These are phyloP conservation scores for Kryphioiulus occultus DNA, from an alignment of 2,888 invertebrate genomes.

Conservation along the genomic window DNA sequence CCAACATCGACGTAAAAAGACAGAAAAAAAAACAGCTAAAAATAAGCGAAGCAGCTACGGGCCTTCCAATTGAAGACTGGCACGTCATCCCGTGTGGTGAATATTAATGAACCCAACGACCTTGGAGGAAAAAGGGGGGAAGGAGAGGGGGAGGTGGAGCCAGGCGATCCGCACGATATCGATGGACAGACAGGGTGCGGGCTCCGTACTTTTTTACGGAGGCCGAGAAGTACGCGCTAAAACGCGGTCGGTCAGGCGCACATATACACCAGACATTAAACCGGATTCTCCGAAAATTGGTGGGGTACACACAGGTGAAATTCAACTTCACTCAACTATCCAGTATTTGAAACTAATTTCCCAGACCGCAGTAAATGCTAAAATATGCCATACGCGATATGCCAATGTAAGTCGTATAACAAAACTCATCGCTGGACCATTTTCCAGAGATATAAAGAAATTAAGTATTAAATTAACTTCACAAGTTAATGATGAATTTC, in stretches of 20 bases:
- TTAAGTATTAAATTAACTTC: too few relatives aligned
- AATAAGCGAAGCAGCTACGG: neutral
- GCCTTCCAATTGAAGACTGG: neutral
- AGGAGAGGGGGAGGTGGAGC: neutral
- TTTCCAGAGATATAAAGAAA: too few relatives aligned
- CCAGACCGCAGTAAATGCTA: too few relatives aligned
- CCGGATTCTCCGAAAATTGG: neutral
- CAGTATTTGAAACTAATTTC: too few relatives aligned
- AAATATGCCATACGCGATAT: too few relatives aligned
- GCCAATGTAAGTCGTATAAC: too few relatives aligned
- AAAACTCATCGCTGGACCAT: too few relatives aligned
- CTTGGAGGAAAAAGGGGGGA: neutral
- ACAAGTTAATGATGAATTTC: too few relatives aligned
- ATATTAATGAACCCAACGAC: slow-evolving; percentile 30
- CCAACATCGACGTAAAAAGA: neutral
- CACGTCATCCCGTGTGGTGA: neutral
- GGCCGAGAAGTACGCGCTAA: neutral
- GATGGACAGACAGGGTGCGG: neutral
- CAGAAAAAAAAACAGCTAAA: neutral
- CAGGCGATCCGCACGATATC: neutral
- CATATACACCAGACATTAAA: neutral
- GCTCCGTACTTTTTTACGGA: neutral
- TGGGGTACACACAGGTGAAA: too few relatives aligned
- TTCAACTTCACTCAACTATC: too few relatives aligned
- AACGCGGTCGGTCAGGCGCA: neutral